Conservation (phyloP, 2,113 vertebrate genomes). For the Nansenia antarctica region DNA sequence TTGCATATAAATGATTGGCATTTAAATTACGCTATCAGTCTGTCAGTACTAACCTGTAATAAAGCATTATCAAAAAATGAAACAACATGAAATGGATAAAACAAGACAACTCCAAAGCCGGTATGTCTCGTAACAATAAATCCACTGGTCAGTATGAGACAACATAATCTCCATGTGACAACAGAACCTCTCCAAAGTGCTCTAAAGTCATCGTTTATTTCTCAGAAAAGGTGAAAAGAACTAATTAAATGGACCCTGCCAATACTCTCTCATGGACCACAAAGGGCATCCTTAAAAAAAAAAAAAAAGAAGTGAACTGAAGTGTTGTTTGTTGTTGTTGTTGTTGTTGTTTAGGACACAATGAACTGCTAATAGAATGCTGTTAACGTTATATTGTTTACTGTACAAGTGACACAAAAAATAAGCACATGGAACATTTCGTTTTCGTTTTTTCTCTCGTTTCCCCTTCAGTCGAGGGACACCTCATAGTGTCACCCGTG, state of each 20-base stretch:
- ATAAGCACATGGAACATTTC: conserved; percentile 28
- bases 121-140: conserved; percentile 55
- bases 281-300: conserved; percentile 36
- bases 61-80: conserved; percentile 18
- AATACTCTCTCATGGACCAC: conserved; percentile 29
- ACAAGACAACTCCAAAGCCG: conserved; percentile 26
- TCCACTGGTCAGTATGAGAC: conserved; percentile 77
- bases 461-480: neutral
- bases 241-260: conserved; percentile 26
- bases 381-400: conserved; percentile 23
- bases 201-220: conserved; percentile 9
- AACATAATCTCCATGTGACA: conserved; percentile 53
- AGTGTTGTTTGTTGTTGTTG: conserved; percentile 3
- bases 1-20: conserved; percentile 74
- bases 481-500: conserved; percentile 12
- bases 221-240: neutral
- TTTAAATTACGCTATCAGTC: conserved; percentile 66
- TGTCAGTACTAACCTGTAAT: conserved; percentile 49
- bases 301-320: no score
- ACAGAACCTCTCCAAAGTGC: conserved; percentile 19
- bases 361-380: conserved; percentile 34
- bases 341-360: neutral
- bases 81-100: conserved; percentile 35
- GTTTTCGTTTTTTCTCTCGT: conserved; percentile 16
- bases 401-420: conserved; percentile 55